Evolutionary conservation across 1,140 invertebrate genomes (phyloP).

Genomic region (Drosophila ercepeae): DNA sequence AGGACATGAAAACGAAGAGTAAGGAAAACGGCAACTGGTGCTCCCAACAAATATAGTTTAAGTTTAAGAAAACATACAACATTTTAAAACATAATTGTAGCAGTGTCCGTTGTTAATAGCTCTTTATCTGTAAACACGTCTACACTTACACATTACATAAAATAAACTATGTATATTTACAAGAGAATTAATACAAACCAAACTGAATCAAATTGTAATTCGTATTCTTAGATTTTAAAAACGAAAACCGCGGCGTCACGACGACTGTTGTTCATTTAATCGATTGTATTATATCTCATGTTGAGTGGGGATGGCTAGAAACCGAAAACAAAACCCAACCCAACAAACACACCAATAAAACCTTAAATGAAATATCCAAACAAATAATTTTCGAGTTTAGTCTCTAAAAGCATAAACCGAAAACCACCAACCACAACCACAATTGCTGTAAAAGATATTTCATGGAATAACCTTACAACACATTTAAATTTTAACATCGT

Average conservation of each 20-base stretch:
- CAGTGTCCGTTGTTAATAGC: constrained; percentile 71
- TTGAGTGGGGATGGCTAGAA: constrained; percentile 16
- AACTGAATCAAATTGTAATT: constrained; percentile 10
- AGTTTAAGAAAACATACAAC: constrained; percentile 14
- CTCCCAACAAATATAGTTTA: constrained; percentile 64
- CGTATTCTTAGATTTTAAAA: constrained; percentile 17
- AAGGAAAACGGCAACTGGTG: constrained; percentile 63
- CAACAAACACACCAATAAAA: constrained; percentile 8
- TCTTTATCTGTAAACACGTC: constrained; percentile 46
- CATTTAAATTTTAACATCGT: constrained; percentile 15
- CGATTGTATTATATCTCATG: constrained; percentile 20
- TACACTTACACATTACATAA: constrained; percentile 41
- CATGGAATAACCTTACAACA: background rate
- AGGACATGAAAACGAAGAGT: constrained; percentile 7
- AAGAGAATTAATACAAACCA: constrained; percentile 13
- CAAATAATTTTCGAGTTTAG: background rate
- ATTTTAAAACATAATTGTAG: constrained; percentile 58
- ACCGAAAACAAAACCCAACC: background rate
- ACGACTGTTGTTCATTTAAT: constrained; percentile 3
- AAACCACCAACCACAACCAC: background rate
- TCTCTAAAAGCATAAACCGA: too few species aligned
- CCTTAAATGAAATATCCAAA: constrained; percentile 2
- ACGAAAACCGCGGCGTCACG: background rate
- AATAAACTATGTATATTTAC: constrained; percentile 57
- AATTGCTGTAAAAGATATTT: constrained; percentile 2